Base-by-base conservation (phyloP, 1,140 invertebrate species). In the Drosophila varians region DNA sequence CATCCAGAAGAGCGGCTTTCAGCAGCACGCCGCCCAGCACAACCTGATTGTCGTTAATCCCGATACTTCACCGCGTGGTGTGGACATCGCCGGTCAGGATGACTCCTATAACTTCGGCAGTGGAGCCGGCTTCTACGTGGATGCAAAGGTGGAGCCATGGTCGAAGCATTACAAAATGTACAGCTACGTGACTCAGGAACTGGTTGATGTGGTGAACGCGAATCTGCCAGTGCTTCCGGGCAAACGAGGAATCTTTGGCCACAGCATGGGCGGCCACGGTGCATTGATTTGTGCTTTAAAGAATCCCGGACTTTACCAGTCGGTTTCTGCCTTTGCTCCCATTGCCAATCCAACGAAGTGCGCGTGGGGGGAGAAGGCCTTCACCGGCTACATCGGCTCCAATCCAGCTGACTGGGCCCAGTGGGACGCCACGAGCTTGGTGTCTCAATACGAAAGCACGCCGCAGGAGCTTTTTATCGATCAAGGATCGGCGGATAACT, bases 181-280 rank as follows among this genome's bases (percentile, higher is more conserved):
- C 80, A 97, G 96, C 42, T 99, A 99, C 87, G 92, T 99, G n/a
- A 98, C 97, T 6, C 94, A 95, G 77, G 99, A 99, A 92, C 92
- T 99, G 36, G 94, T 96, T 56, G 92, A 94, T 42, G 56, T 99
- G n/a, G 93, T 99, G 21, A 94, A 94, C 74, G 90, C 92, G 2
- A 95, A 96, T 84, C 97, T 98, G 79, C 94, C 94, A 14, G 92
- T 93, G 69, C 83, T 94, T 25, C 86, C 92, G 14, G 92, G 93
- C 3, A 93, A 93, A 74, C 93, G 95, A 74, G 96, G 96, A 4
- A 96, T 98, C 70, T 96, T 96, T 94, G 97, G 97, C 0, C 97
- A 98, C 79, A 96, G 97, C 89, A 99, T 99, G 98, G 98, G 98
- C 51, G 98, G 98, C 52, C 98, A 99, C 92, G 99, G 99, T 21